phyloP scores from a whole-genome alignment of 2,888 invertebrate genomes.

The Mythimna loreyi region DNA sequence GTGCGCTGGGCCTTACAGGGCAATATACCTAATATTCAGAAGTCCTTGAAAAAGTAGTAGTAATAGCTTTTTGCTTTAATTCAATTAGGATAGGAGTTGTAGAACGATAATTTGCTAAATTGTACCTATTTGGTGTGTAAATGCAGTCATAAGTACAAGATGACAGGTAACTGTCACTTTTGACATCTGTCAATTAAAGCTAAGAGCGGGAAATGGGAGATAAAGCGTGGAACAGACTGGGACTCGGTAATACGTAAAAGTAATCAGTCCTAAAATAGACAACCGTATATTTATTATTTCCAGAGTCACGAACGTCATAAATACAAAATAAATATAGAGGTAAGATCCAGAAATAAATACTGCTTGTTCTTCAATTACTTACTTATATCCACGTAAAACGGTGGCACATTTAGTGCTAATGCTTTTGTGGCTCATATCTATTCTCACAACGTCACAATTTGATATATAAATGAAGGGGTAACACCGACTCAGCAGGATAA shows the following conservation, averaged over 20 bases:
- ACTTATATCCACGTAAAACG: neutral
- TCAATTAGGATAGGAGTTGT: neutral
- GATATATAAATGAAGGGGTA: slow-evolving; percentile 10
- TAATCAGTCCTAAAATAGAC: neutral
- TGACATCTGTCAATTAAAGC: neutral
- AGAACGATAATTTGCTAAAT: neutral
- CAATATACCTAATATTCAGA: neutral
- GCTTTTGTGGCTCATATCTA: neutral
- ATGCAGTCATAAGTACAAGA: neutral
- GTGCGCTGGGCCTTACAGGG: no score
- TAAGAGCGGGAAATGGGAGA: neutral
- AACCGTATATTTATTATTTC: neutral
- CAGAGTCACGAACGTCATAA: neutral
- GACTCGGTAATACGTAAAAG: neutral
- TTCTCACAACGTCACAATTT: neutral
- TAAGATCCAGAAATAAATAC: neutral
- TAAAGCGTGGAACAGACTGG: neutral
- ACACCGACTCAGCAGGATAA: slow-evolving; percentile 1
- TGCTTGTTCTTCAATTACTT: neutral
- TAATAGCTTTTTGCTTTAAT: neutral
- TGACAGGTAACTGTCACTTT: neutral
- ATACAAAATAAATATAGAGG: no score
- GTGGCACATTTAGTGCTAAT: neutral
- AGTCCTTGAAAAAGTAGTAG: no score
- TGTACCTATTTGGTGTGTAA: neutral